Conservation (phyloP, 2,888 invertebrate genomes). For the Sphaerophoria rueppellii region DNA sequence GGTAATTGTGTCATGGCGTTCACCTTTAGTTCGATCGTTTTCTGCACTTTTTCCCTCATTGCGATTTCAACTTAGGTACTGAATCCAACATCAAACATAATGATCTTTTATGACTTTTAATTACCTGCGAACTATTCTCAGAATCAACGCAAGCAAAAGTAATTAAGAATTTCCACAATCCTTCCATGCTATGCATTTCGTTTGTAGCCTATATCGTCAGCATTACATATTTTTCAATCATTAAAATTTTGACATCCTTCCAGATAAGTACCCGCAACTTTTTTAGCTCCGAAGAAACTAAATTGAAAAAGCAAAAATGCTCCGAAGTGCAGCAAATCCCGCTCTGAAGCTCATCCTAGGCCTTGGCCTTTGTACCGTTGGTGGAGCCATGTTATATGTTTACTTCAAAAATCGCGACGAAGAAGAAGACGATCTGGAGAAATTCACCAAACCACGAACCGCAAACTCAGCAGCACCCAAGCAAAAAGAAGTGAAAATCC, state of each 20-base stretch:
- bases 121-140: neutral
- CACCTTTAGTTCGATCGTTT: no score
- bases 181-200: neutral
- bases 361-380: constrained; percentile 87
- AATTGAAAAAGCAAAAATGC: constrained; percentile 75
- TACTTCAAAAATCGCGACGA: constrained; percentile 86
- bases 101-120: no score
- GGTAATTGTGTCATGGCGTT: no score
- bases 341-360: constrained; percentile 85
- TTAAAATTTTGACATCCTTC: neutral
- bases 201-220: neutral
- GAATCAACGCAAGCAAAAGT: neutral
- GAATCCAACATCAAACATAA: no score
- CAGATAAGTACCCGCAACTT: constrained; percentile 27
- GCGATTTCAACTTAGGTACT: no score
- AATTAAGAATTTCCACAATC: constrained; percentile 1
- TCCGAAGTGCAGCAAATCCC: constrained; percentile 78
- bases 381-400: constrained; percentile 87
- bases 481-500: constrained; percentile 83
- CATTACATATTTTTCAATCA: neutral
- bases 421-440: constrained; percentile 77
- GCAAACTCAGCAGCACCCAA: constrained; percentile 71
- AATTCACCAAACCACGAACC: constrained; percentile 32
- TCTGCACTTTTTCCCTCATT: no score
- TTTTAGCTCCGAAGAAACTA: neutral